phyloP scores from a whole-genome alignment of 2,113 vertebrate species.

The Passer montanus region DNA sequence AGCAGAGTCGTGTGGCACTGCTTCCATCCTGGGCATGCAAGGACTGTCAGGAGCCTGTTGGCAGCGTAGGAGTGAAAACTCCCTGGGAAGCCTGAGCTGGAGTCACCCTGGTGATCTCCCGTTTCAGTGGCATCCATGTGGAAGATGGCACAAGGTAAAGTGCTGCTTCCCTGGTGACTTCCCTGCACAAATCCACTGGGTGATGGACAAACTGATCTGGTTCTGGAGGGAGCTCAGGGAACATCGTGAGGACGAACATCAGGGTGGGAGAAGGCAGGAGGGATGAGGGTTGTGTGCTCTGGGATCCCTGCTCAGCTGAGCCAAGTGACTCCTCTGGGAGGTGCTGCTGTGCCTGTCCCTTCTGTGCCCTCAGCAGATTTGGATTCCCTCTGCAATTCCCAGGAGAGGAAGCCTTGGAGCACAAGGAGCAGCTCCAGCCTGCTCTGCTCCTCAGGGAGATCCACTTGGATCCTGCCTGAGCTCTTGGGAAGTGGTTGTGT shows the following conservation, averaged over 20 bases:
- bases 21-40: not conserved
- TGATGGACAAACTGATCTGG: not conserved
- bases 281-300: not conserved
- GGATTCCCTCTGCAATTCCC: not conserved
- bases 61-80: not conserved
- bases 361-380: not conserved
- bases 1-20: not conserved
- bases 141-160: not conserved
- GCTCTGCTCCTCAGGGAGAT: not conserved
- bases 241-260: not conserved
- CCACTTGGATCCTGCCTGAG: not conserved
- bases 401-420: not conserved
- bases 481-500: not conserved
- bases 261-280: not conserved
- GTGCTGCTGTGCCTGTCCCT: not conserved
- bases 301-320: not conserved
- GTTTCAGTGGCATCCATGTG: rapidly evolving
- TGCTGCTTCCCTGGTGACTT: not conserved
- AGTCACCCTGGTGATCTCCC: not conserved
- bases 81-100: not conserved
- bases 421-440: not conserved
- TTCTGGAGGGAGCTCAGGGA: not conserved
- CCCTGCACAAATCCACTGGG: not conserved
- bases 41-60: not conserved
- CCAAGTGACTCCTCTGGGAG: not conserved